Base-by-base conservation (phyloP, 2,888 invertebrate genomes). In the Lordiphosa andalusiaca region DNA sequence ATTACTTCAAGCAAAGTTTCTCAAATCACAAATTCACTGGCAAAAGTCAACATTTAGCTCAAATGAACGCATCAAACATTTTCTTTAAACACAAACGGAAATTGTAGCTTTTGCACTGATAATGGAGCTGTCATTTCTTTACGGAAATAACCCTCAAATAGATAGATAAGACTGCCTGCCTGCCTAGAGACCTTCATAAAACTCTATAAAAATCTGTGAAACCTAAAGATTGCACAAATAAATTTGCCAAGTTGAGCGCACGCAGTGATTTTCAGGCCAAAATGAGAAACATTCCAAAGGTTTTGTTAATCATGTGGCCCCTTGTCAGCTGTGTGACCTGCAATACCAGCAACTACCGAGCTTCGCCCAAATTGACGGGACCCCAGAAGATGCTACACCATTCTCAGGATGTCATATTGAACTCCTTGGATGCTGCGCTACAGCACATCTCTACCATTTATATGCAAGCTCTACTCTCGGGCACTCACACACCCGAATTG, bases 401-500 rank as follows among this genome's bases (percentile, higher is more conserved):
- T 41, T 36, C 69, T 0, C 46, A 78, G 36, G 87, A 87, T 55
- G 38, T 19, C 0, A 69, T 75, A 1, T 42, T 87, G 0, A 75
- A 75, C 33, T 50, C 80, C 2, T 50, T 87, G 51, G 87, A 87
- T 25, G 57, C 35, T 4, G 84, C 86, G 0, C 37, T 87, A 49
- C 55, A 74, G 4, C 82, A 86, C 60, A 71, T 87, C 2, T 73
- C 84, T 12, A 76, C 67, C 0, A 64, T 88, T 23, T 88, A 87
- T 50, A 86, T 85, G 69, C 87, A 87, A 42, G 88, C 88, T 0
- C 44, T 87, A 38, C 75, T 87, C 25, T 71, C 86, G 0, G 87
- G 84, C 10, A 87, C 87, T 0, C 86, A 87, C 52, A 73, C 85
- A 0, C 67, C 84, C 1, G 78, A 78, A 10, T 2, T 87, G 71